Percentiles rank a stretch among this genome's conserved stretches.
phyloP scores from a whole-genome alignment of 2,888 invertebrate genomes.

The Phasia obesa region DNA sequence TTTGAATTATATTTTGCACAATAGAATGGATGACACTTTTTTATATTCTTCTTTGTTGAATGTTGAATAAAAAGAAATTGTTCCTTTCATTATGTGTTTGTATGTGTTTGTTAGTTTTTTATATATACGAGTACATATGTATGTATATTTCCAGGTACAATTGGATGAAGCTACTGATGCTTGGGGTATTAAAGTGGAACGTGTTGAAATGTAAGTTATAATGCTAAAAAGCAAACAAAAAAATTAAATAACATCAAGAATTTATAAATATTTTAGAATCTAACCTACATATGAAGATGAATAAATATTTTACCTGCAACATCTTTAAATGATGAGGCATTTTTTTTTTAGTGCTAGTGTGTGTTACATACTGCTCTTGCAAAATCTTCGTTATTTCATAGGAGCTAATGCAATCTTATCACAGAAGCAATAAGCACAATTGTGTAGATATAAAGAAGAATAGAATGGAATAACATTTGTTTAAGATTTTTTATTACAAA shows the following conservation, averaged over 20 bases:
- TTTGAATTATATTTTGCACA: slow-evolving; percentile 46
- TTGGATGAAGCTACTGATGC: slow-evolving; percentile 95
- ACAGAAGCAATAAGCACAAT: slow-evolving; percentile 9
- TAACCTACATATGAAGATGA: slow-evolving; percentile 40
- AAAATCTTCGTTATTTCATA: slow-evolving; percentile 2
- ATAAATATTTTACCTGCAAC: slow-evolving; percentile 38
- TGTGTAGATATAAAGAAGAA: background rate
- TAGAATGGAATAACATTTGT: background rate
- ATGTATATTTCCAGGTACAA: slow-evolving; percentile 83
- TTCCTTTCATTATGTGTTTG: background rate
- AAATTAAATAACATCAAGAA: background rate
- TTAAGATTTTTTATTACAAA: background rate
- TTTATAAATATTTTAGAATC: slow-evolving; percentile 41
- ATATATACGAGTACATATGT: slow-evolving; percentile 14
- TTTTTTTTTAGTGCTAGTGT: background rate
- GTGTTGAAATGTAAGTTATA: slow-evolving; percentile 96
- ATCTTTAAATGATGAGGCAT: slow-evolving; percentile 27
- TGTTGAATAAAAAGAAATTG: background rate
- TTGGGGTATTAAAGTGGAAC: slow-evolving; percentile 97
- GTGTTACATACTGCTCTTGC: background rate
- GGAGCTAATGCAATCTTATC: background rate
- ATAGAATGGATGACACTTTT: slow-evolving; percentile 17
- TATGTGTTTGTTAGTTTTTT: slow-evolving; percentile 4
- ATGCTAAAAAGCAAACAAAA: background rate
- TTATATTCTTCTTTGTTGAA: slow-evolving; percentile 24